Percentiles rank a stretch among this genome's conserved stretches.
phyloP scores from a whole-genome alignment of 2,888 invertebrate species.

The Callyntrura sp. region DNA sequence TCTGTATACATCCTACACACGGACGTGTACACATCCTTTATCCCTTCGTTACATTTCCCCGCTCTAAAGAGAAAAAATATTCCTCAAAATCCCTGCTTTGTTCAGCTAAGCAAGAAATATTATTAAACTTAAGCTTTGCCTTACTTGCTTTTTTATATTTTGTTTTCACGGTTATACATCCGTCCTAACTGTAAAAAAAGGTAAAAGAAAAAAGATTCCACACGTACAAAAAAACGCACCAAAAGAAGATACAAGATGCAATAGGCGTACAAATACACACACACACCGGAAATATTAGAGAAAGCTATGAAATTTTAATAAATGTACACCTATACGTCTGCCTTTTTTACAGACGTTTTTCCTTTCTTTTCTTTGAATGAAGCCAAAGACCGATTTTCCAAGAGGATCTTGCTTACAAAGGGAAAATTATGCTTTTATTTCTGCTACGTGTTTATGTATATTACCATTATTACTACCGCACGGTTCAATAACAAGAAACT shows the following conservation, averaged over 20 bases:
- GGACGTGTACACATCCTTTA: background rate
- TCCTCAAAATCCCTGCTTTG: constrained; percentile 67
- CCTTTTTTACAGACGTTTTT: background rate
- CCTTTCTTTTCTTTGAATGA: background rate
- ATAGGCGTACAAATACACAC: constrained; percentile 33
- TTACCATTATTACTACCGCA: constrained; percentile 35
- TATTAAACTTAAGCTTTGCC: constrained; percentile 74
- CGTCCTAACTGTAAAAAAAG: constrained; percentile 31
- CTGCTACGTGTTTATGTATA: constrained; percentile 44
- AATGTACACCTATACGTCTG: constrained; percentile 39
- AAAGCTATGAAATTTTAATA: constrained; percentile 72
- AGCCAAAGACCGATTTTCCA: constrained; percentile 32
- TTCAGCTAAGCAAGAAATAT: constrained; percentile 70
- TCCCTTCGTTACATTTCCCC: constrained; percentile 60
- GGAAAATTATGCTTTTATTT: constrained; percentile 43
- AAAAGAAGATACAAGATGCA: constrained; percentile 30
- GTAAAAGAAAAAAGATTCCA: constrained; percentile 7
- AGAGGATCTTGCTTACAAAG: constrained; percentile 16
- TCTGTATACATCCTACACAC: constrained; percentile 15
- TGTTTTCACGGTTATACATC: constrained; percentile 17
- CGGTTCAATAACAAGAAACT: background rate
- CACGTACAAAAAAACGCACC: background rate
- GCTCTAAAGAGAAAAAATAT: constrained; percentile 35
- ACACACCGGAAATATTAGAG: constrained; percentile 45
- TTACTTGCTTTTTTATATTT: constrained; percentile 45